Evolutionary conservation across 2,113 vertebrate genomes (phyloP), one percentile per base, ranked within the genome.

Genomic region (Hydrolagus affinis): DNA sequence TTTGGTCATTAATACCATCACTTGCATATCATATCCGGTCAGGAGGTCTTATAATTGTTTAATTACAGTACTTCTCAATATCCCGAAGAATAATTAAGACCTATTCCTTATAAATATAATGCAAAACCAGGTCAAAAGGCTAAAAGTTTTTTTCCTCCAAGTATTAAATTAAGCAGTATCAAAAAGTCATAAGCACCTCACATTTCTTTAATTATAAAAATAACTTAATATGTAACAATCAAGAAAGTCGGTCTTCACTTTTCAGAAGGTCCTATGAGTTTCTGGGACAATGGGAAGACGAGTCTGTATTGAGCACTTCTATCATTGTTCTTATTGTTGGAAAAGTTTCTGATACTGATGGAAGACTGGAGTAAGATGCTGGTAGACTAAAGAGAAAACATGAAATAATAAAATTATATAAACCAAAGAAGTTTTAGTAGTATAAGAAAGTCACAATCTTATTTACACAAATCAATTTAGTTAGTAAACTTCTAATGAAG

Each of bases 301-400:
- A 94, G 88, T 98, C 97, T 60, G 97, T 96, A 90, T 98, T 98
- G 86, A 99, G 94, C 88, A 95, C 97, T 93, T 99, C 98, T 10
- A 98, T 96, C 96, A 97, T 96, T 0, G 93, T 95, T 91, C 98
- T 93, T 87, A 95, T 89, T 0, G 96, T 96, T 56, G 96, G 95
- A 89, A 99, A 99, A 15, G 94, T 94, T 92, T 99, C 97, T 0
- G 97, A 94, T 85, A 99, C 95, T 0, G 96, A 94, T 0, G 98
- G 97, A 74, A 99, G 95, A 86, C 90, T 95, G 91, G 96, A 97
- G 90, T 98, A 99, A 89, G 95, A 96, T 85, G 92, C 89, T 15
- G 97, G 96, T 89, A 98, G 94, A 90, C 97, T 99, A 90, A 21
- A 91, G 91, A 62, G 88, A 30, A 73, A 88, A 85, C 25, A 66